These are phyloP conservation scores for Odontocerum albicorne DNA, from an alignment of 2,888 invertebrate genomes.

Conservation along the genomic window DNA sequence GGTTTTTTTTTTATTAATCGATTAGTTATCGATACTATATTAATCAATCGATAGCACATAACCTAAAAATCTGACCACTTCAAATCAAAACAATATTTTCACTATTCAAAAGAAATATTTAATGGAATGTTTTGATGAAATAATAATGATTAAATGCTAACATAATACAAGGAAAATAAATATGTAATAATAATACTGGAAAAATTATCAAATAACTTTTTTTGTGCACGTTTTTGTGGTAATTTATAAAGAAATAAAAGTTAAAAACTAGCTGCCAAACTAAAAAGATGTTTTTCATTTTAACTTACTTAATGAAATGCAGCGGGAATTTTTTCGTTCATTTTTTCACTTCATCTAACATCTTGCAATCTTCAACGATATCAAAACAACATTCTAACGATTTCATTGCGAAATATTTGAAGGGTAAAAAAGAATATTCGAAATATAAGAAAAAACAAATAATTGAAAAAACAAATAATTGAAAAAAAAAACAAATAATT, in stretches of 20 bases:
- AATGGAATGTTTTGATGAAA: background rate
- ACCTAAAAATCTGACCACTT: too few species aligned
- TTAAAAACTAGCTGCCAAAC: too few species aligned
- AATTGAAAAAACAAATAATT: conserved; percentile 2
- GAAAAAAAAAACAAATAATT: too few species aligned
- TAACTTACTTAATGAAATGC: too few species aligned
- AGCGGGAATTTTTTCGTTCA: conserved; percentile 8
- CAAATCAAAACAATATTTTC: too few species aligned
- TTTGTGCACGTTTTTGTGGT: too few species aligned
- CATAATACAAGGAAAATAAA: background rate
- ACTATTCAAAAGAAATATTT: too few species aligned
- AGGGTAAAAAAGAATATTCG: background rate
- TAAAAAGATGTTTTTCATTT: too few species aligned
- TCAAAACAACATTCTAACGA: background rate
- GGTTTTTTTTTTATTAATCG: too few species aligned
- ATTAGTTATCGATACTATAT: too few species aligned
- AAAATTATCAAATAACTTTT: background rate
- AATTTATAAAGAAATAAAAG: too few species aligned
- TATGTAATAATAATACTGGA: background rate
- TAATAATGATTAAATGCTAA: background rate
- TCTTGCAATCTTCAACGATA: conserved; percentile 2
- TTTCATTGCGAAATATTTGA: conserved; percentile 1
- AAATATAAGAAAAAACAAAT: background rate
- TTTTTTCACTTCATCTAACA: conserved; percentile 11
- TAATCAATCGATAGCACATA: too few species aligned